These are phyloP conservation scores for Enteromius paludinosus DNA, from an alignment of 2,797 vertebrate genomes.

Conservation along the genomic window DNA sequence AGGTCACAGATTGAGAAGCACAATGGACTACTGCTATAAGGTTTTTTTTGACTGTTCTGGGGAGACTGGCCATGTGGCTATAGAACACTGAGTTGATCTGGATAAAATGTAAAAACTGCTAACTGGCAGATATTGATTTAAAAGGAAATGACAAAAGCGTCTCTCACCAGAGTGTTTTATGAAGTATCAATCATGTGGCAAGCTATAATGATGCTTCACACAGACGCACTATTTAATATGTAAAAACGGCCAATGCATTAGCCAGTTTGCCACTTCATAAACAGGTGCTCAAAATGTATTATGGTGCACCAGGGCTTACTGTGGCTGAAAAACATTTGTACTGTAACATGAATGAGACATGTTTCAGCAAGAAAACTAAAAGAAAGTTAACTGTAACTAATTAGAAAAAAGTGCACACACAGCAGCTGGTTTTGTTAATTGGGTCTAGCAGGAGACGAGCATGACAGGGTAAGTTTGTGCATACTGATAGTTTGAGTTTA, in stretches of 20 bases:
- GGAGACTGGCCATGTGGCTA: not conserved
- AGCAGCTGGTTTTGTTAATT: not conserved
- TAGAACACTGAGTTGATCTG: not conserved
- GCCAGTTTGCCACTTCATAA: slow-evolving; percentile 12
- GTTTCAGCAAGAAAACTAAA: not conserved
- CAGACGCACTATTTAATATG: slow-evolving; percentile 6
- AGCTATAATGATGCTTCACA: slow-evolving; percentile 25
- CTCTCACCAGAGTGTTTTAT: slow-evolving; percentile 4
- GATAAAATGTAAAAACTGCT: not conserved
- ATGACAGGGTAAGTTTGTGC: slow-evolving; percentile 14
- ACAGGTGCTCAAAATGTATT: not conserved
- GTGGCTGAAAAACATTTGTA: slow-evolving; percentile 3
- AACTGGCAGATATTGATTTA: slow-evolving; percentile 20
- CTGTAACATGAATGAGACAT: not conserved
- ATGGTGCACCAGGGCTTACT: not conserved
- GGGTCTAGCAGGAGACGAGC: not conserved
- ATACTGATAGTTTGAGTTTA: slow-evolving; percentile 9
- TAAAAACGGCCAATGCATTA: slow-evolving; percentile 9
- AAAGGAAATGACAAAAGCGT: not conserved
- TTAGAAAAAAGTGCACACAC: not conserved
- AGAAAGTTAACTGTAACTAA: not conserved
- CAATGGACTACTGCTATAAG: not conserved
- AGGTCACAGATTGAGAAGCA: not conserved
- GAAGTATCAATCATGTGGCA: slow-evolving; percentile 29
- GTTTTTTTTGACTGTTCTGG: not conserved